phyloP scores from a whole-genome alignment of 2,888 invertebrate genomes.

The Hypomecis punctinalis region DNA sequence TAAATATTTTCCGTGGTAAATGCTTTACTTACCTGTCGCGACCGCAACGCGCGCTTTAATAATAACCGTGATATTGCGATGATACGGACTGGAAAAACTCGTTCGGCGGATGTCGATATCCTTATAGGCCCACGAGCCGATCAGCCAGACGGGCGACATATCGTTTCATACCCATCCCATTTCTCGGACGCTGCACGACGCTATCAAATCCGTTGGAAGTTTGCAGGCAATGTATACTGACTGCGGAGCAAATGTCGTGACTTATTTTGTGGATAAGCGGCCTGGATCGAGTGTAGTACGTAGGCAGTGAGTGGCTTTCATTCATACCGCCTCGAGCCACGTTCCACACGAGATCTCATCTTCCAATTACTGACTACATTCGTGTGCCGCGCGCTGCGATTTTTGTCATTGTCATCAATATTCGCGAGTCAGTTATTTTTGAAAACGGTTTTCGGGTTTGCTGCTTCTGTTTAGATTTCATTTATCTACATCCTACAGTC shows the following conservation, averaged over 20 bases:
- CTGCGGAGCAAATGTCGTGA: conserved; percentile 40
- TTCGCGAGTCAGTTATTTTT: conserved; percentile 32
- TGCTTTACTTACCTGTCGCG: conserved; percentile 83
- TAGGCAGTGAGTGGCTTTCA: conserved; percentile 81
- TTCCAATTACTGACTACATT: conserved; percentile 79
- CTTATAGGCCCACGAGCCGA: conserved; percentile 72
- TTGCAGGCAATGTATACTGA: conserved; percentile 54
- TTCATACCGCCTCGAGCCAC: conserved; percentile 82
- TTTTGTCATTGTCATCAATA: conserved; percentile 77
- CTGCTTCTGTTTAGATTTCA: background rate
- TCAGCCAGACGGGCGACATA: conserved; percentile 45
- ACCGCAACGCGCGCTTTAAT: conserved; percentile 81
- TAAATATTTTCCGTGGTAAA: conserved; percentile 81
- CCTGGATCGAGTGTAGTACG: conserved; percentile 65
- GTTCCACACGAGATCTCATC: conserved; percentile 82
- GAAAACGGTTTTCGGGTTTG: conserved; percentile 11
- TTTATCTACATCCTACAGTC: background rate
- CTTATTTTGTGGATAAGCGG: conserved; percentile 57
- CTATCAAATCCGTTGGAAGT: background rate
- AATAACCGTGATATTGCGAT: conserved; percentile 85
- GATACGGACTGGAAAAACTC: conserved; percentile 85
- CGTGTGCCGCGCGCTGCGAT: conserved; percentile 70
- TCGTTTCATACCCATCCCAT: conserved; percentile 10
- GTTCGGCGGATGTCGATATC: conserved; percentile 84
- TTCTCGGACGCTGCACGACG: conserved; percentile 46